Conservation (phyloP, 2,113 vertebrate species). For the Aegotheles bennettii region DNA sequence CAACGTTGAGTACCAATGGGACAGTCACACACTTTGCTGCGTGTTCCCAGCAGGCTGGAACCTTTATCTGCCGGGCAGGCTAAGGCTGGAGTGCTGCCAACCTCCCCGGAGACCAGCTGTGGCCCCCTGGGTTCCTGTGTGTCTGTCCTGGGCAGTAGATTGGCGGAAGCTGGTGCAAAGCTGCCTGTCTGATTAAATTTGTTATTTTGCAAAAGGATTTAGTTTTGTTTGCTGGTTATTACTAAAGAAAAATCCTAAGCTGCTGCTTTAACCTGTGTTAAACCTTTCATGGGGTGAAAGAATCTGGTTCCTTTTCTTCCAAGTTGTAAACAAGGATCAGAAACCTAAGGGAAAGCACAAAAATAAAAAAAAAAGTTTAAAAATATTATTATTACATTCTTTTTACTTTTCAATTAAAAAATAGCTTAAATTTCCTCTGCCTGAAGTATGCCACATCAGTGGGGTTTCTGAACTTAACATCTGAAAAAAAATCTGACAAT, state of each 20-base stretch:
- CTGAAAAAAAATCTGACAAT: neutral
- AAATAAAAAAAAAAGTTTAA: neutral
- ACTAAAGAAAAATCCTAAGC: slow-evolving; percentile 40
- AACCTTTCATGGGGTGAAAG: neutral
- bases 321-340: slow-evolving; percentile 6
- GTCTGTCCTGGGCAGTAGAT: neutral
- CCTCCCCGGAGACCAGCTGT: slow-evolving; percentile 1
- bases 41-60: slow-evolving; percentile 3
- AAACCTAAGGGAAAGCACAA: neutral
- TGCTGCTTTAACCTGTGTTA: slow-evolving; percentile 36
- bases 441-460: neutral
- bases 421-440: neutral
- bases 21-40: slow-evolving; percentile 17
- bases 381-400: neutral
- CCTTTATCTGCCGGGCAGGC: slow-evolving; percentile 34
- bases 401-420: neutral
- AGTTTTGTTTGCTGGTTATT: slow-evolving; percentile 34
- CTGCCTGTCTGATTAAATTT: slow-evolving; percentile 41
- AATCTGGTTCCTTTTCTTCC: neutral
- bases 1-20: neutral
- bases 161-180: slow-evolving; percentile 12
- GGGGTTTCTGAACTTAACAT: neutral
- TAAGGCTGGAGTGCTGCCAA: neutral
- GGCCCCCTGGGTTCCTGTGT: neutral
- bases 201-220: slow-evolving; percentile 50